Conservation (phyloP, 2,888 invertebrate species). For the Sclerodermus sp. region DNA sequence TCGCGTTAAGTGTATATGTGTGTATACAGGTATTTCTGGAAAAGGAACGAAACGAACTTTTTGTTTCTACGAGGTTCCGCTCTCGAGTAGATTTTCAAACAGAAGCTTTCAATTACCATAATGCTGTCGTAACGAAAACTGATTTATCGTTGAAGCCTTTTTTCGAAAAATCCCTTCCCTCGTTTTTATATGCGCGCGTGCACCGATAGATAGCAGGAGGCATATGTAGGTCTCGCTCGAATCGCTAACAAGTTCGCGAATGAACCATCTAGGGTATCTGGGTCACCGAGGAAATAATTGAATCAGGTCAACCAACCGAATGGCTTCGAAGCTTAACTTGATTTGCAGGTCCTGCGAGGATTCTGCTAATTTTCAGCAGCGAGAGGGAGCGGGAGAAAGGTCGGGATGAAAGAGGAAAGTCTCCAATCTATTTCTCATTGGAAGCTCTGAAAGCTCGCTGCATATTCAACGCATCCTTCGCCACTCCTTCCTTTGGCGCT, state of each 20-base stretch:
- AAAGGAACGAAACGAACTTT: too few species aligned
- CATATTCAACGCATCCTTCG: slow-evolving; percentile 4
- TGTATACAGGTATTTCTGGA: too few species aligned
- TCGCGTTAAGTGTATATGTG: too few species aligned
- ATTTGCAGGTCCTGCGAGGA: slow-evolving; percentile 30
- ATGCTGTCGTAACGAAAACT: too few species aligned
- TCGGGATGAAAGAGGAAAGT: slow-evolving; percentile 5
- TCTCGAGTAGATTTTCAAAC: too few species aligned
- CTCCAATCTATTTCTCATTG: slow-evolving; percentile 14
- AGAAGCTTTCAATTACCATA: too few species aligned
- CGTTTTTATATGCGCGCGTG: neutral
- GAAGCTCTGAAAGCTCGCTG: slow-evolving; percentile 4
- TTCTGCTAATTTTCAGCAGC: slow-evolving; percentile 28
- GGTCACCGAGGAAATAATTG: slow-evolving; percentile 33
- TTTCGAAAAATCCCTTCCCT: neutral
- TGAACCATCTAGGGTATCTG: slow-evolving; percentile 12
- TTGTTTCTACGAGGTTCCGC: too few species aligned
- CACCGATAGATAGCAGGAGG: neutral
- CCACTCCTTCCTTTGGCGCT: neutral
- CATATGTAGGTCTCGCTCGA: slow-evolving; percentile 5
- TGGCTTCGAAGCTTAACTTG: slow-evolving; percentile 34
- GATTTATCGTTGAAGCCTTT: neutral
- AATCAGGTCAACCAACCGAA: slow-evolving; percentile 32
- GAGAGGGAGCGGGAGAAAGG: slow-evolving; percentile 3
- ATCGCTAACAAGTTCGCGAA: slow-evolving; percentile 12